Evolutionary conservation across 2,888 invertebrate genomes (phyloP).

Genomic region (Bellardia pandia): DNA sequence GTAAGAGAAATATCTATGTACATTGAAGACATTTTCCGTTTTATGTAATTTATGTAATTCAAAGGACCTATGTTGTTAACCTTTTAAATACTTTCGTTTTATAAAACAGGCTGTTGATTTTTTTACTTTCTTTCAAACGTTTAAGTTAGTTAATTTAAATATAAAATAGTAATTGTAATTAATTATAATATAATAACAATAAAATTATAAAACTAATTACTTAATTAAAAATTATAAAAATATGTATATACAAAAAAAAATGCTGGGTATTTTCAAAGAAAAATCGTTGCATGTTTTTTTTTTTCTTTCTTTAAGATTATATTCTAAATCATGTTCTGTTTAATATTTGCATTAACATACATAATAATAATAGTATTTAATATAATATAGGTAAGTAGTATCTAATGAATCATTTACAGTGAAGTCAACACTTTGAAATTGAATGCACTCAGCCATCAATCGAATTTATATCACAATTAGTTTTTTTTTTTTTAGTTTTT

Average conservation of each 20-base stretch:
- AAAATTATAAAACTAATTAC: slow-evolving; percentile 34
- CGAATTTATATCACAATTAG: slow-evolving; percentile 59
- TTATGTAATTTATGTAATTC: too few relatives aligned
- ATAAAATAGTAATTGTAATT: neutral
- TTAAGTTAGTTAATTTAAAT: slow-evolving; percentile 5
- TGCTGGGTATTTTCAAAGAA: slow-evolving; percentile 16
- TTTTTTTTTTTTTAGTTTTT: slow-evolving; percentile 35
- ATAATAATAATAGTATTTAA: slow-evolving; percentile 2
- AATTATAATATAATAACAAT: slow-evolving; percentile 33
- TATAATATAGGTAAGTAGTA: neutral
- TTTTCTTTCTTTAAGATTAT: neutral
- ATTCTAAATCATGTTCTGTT: slow-evolving; percentile 4
- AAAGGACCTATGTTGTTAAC: neutral
- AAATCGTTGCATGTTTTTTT: slow-evolving; percentile 27
- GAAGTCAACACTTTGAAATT: slow-evolving; percentile 32
- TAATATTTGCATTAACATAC: neutral
- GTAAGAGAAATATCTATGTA: too few relatives aligned
- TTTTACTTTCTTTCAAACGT: neutral
- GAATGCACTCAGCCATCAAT: slow-evolving; percentile 33
- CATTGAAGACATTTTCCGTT: too few relatives aligned
- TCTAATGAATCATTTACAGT: slow-evolving; percentile 30
- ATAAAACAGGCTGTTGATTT: slow-evolving; percentile 34
- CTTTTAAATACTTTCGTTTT: slow-evolving; percentile 11
- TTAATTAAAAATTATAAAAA: slow-evolving; percentile 47
- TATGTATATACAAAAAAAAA: slow-evolving; percentile 31